Evolutionary conservation across 2,113 vertebrate genomes (phyloP), one percentile per base, ranked within the genome.

Genomic region (Syrmaticus mikado): DNA sequence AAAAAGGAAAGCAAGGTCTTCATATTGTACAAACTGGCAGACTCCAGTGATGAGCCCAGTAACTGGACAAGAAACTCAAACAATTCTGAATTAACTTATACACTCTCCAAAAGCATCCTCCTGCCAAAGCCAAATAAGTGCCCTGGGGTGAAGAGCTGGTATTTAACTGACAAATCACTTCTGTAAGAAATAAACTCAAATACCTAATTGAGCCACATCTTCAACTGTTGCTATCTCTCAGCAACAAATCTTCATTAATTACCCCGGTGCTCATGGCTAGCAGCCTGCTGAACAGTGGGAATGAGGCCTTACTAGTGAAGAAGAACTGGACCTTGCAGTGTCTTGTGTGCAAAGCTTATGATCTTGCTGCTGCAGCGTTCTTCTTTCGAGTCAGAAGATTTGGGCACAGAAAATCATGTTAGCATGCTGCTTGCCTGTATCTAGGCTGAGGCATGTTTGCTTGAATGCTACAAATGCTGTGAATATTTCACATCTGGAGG

Each of bases 211-310:
- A 81, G 80, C 55, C 38, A 45, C 0, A 8, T 48, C 72, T 92
- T 90, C 52, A 65, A 78, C 40, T 73, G 79, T 84, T 85, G 85
- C 34, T 72, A 30, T 6, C 52, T 70, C 67, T 85, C 64, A 74
- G 66, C 94, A 95, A 87, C 11, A 27, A 60, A 68, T 72, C 40
- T 90, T 72, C 72, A 32, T 75, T 87, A 90, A 85, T 83, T 85
- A 48, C 34, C 68, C 87, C 13, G 6, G 34, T 72, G 36, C 13
- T 81, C 87, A 72, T 81, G 82, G 52, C 65, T 68, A 93, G 48
- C 57, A 95, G 80, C 52, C 53, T 92, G 76, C 24, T 0, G 1
- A 90, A 68, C 72, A 92, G 79, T 70, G 91, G 68, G 77, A 89
- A 18, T 15, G 80, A 85, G 53, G 27, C 38, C 67, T 38, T 52